Evolutionary conservation across 2,113 vertebrate species (phyloP), one percentile per base, ranked within the genome.

Genomic region (Archilochus colubris): DNA sequence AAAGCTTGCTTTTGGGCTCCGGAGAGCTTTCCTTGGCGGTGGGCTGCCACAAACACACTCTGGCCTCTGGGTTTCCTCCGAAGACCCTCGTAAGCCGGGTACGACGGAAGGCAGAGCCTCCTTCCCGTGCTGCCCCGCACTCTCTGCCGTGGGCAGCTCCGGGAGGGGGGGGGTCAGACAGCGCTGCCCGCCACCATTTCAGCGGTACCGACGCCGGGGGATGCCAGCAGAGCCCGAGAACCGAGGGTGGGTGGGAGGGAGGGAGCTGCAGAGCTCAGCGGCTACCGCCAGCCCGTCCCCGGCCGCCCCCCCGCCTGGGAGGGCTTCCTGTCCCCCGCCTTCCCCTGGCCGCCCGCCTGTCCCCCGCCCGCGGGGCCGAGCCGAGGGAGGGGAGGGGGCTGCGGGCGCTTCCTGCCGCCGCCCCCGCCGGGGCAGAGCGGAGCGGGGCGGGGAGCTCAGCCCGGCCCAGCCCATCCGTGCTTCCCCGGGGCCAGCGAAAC

Each of bases 371-470:
- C 63, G 66, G 19, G 25, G 66, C 66, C 46, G 89, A 63, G 48
- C 46, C 21, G 66, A 46, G 84, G 16, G 46, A 19, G 19, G 75
- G 76, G 73, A 81, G 80, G 88, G 84, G 84, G 70, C 76, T 82
- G 70, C 55, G 81, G 89, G 61, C 67, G 89, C 81, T 89, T 92
- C 82, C 80, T 91, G 86, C 87, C 81, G 59, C 93, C 81, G 87
- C 88, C 91, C 84, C 88, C 91, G 58, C 68, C 61, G 87, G 91
- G 87, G 87, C 86, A 58, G 79, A 89, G 86, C 93, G 67, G 86
- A 27, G 74, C 57, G 46, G 83, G 33, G 87, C 54, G 76, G 77
- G 44, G 51, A 64, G 83, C 63, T 20, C 9, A 17, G 38, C 51
- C 8, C 20, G 36, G 88, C 88, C 67, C 80, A 33, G 89, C 88